Conservation (phyloP, 2,888 invertebrate species). For the Caenorhabditis sp. region DNA sequence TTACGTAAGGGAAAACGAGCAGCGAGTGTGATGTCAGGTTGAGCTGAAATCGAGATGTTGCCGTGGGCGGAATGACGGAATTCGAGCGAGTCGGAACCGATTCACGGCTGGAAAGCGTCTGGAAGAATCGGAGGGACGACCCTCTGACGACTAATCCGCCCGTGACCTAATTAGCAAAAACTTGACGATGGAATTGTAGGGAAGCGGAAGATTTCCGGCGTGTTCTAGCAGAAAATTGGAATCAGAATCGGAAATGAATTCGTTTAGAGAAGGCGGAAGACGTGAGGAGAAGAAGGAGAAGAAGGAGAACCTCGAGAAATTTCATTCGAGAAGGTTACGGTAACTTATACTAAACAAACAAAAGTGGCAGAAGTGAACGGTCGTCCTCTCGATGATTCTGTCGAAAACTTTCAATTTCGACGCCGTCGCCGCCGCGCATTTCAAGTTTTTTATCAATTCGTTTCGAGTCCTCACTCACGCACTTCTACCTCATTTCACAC, state of each 20-base stretch:
- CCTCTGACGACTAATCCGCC: conserved; percentile 33
- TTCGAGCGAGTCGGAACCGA: conserved; percentile 24
- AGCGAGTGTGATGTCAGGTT: conserved; percentile 40
- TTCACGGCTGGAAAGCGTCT: conserved; percentile 5
- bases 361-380: conserved; percentile 31
- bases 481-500: conserved; percentile 59
- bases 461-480: conserved; percentile 25
- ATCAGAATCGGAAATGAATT: neutral
- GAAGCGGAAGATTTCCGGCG: conserved; percentile 27
- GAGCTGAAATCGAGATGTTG: conserved; percentile 41
- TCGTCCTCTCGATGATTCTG: conserved; percentile 8
- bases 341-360: conserved; percentile 50
- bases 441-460: conserved; percentile 44
- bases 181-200: conserved; percentile 9
- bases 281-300: neutral
- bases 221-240: conserved; percentile 49
- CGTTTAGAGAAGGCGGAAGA: conserved; percentile 9
- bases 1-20: conserved; percentile 35
- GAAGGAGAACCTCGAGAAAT: conserved; percentile 24
- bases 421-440: conserved; percentile 21
- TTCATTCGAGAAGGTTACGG: conserved; percentile 43
- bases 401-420: conserved; percentile 48
- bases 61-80: conserved; percentile 26
- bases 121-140: conserved; percentile 4
- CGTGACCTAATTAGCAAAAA: conserved; percentile 52